Conservation (phyloP, 2,888 invertebrate genomes). For the Nomada ruficornis region DNA sequence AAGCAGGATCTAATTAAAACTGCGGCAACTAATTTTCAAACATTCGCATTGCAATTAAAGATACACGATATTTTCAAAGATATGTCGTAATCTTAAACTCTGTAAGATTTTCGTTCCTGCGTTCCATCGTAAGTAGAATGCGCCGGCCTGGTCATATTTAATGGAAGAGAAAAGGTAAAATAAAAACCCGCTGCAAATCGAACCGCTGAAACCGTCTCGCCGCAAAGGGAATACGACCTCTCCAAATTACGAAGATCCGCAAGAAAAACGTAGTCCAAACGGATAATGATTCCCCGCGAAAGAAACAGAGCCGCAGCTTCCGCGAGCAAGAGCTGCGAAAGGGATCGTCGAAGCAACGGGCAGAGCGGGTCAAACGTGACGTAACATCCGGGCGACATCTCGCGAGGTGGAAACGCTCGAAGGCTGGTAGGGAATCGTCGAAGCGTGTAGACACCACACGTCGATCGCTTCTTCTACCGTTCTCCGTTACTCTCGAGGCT, state of each 20-base stretch:
- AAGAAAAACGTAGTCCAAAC: not conserved
- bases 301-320: slow-evolving; percentile 11
- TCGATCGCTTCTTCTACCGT: slow-evolving; percentile 65
- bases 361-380: slow-evolving; percentile 73
- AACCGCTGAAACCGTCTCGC: too few relatives aligned
- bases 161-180: too few relatives aligned
- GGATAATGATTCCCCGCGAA: not conserved
- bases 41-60: too few relatives aligned
- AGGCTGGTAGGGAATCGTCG: slow-evolving; percentile 67
- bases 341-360: slow-evolving; percentile 13
- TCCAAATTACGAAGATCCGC: not conserved
- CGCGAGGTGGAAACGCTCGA: slow-evolving; percentile 66
- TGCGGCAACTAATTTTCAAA: too few relatives aligned
- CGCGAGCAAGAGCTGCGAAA: slow-evolving; percentile 17
- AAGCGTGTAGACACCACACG: slow-evolving; percentile 73
- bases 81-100: too few relatives aligned
- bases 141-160: too few relatives aligned
- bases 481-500: slow-evolving; percentile 37
- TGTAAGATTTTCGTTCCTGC: too few relatives aligned
- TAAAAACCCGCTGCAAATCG: too few relatives aligned
- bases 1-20: too few relatives aligned
- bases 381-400: slow-evolving; percentile 80
- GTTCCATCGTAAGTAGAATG: too few relatives aligned
- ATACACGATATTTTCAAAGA: too few relatives aligned
- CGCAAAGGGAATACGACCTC: too few relatives aligned